Evolutionary conservation across 2,888 invertebrate genomes (phyloP).

Genomic region (Thereva unica): DNA sequence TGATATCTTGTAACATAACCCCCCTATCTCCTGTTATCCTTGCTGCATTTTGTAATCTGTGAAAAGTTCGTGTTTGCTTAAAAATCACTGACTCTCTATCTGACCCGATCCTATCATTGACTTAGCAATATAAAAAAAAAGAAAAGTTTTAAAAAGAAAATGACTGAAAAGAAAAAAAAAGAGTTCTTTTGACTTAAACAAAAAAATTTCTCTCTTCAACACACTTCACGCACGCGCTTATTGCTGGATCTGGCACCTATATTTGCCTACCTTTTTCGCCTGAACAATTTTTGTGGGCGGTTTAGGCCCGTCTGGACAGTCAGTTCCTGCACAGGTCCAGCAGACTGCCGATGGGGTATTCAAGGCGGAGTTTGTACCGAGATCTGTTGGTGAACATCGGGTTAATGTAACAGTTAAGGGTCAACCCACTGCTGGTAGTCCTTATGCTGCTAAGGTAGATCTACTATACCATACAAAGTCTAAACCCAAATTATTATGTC

Average conservation of each 20-base stretch:
- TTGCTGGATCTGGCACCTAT: slow-evolving; percentile 19
- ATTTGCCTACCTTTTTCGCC: slow-evolving; percentile 28
- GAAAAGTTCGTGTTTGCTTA: not conserved
- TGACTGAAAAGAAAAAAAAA: slow-evolving; percentile 37
- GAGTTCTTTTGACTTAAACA: slow-evolving; percentile 37
- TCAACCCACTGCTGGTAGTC: slow-evolving; percentile 84
- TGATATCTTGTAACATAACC: too few relatives aligned
- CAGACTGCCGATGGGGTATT: slow-evolving; percentile 81
- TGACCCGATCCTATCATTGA: not conserved
- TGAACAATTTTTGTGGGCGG: slow-evolving; percentile 30
- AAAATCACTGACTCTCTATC: not conserved
- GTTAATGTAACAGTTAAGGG: slow-evolving; percentile 85
- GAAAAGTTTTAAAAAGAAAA: slow-evolving; percentile 16
- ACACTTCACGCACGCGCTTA: slow-evolving; percentile 29
- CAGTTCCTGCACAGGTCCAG: slow-evolving; percentile 86
- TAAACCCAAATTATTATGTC: not conserved
- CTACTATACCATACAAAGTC: slow-evolving; percentile 36
- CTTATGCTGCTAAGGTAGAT: slow-evolving; percentile 83
- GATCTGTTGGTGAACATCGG: slow-evolving; percentile 88
- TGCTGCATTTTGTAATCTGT: not conserved
- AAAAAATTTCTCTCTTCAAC: slow-evolving; percentile 39
- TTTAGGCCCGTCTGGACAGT: slow-evolving; percentile 87
- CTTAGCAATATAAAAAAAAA: slow-evolving; percentile 7
- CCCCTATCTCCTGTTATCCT: too few relatives aligned
- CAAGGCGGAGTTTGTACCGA: slow-evolving; percentile 88